Percentiles rank a stretch among this genome's conserved stretches.
Conservation (phyloP, 2,113 vertebrate genomes). For the Ceyx margarethae region DNA sequence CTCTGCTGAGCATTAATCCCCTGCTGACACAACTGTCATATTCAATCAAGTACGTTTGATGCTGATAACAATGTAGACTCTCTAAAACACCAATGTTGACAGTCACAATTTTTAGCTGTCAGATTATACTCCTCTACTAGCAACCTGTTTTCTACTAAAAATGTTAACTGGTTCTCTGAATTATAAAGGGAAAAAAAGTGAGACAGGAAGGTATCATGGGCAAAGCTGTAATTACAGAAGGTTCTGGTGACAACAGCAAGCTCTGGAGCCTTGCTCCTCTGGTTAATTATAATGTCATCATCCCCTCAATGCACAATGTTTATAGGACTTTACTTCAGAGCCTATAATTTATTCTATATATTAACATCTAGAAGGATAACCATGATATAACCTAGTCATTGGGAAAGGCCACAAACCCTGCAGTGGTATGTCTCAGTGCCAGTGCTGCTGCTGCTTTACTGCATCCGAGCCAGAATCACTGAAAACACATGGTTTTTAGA, state of each 20-base stretch:
- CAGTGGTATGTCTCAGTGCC: slow-evolving; percentile 14
- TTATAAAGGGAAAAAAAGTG: neutral
- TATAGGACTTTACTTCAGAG: slow-evolving; percentile 59
- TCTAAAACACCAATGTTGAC: slow-evolving; percentile 1
- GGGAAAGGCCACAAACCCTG: slow-evolving; percentile 59
- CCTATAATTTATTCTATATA: slow-evolving; percentile 76
- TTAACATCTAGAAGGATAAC: slow-evolving; percentile 72
- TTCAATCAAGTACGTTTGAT: neutral
- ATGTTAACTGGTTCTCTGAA: slow-evolving; percentile 9
- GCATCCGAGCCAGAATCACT: slow-evolving; percentile 30
- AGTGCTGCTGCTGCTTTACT: slow-evolving; percentile 35
- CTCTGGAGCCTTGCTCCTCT: slow-evolving; percentile 47
- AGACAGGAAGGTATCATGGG: slow-evolving; percentile 46
- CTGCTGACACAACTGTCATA: neutral
- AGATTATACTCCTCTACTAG: neutral
- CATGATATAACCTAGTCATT: slow-evolving; percentile 59
- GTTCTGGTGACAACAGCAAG: slow-evolving; percentile 52
- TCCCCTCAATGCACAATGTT: slow-evolving; percentile 23
- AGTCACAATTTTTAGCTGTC: slow-evolving; percentile 19
- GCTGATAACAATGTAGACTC: neutral
- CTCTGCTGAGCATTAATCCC: neutral
- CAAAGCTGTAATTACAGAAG: slow-evolving; percentile 44
- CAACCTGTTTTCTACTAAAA: slow-evolving; percentile 27
- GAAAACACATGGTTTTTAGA: slow-evolving; percentile 30
- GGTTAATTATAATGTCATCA: slow-evolving; percentile 58